A percentile compares a stretch with the other conserved stretches of the same genome.
These are phyloP conservation scores for Pristis pectinata DNA, from an alignment of 2,797 vertebrate species.

Conservation along the genomic window DNA sequence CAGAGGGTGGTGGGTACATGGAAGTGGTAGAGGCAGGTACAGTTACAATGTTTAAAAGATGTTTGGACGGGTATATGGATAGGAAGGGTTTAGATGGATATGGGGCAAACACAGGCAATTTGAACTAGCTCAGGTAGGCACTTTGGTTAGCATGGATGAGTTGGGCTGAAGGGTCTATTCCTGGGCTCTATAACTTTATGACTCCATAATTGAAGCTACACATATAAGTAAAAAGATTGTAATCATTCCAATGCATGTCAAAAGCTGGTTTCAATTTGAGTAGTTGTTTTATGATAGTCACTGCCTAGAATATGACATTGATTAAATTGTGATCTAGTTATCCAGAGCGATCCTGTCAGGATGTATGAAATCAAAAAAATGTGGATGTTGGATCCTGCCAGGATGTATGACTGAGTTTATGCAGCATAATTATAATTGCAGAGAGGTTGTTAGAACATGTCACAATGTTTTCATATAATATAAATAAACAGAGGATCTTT, in stretches of 20 bases:
- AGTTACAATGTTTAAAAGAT: too few species aligned
- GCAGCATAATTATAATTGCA: neutral
- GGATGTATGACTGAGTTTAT: neutral
- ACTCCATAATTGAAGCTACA: neutral
- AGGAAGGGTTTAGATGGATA: too few species aligned
- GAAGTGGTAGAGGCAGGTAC: too few species aligned
- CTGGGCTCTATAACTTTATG: too few species aligned
- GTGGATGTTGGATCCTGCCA: neutral
- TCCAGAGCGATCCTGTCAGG: neutral
- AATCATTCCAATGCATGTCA: neutral
- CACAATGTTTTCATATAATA: neutral
- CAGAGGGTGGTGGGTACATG: too few species aligned
- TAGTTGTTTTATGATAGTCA: neutral
- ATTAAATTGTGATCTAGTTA: neutral
- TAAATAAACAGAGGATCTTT: neutral
- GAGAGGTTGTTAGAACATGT: neutral
- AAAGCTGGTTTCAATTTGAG: neutral
- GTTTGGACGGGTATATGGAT: too few species aligned
- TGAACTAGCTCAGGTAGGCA: too few species aligned
- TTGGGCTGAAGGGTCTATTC: too few species aligned
- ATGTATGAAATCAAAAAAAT: neutral
- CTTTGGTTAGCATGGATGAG: too few species aligned
- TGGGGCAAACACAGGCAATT: too few species aligned
- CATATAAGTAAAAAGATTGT: neutral
- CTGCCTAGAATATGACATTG: too few species aligned